Evolutionary conservation across 2,888 invertebrate genomes (phyloP).

Genomic region (Merodon equestris): DNA sequence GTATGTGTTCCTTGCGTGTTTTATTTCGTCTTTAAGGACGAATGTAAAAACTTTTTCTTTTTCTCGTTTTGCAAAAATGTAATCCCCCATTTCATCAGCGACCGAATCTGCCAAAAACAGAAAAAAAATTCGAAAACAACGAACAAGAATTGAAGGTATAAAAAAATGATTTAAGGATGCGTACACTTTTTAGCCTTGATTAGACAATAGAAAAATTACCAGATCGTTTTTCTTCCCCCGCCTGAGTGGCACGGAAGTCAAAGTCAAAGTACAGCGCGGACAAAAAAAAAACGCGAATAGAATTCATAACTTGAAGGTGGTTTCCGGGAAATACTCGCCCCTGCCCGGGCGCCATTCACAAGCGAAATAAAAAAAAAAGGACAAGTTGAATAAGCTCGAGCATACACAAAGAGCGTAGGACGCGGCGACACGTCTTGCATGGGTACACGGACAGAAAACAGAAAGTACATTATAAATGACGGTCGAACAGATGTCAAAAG

Average conservation of each 20-base stretch:
- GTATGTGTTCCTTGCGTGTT: background rate
- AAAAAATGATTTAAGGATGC: conserved; percentile 52
- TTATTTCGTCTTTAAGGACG: conserved; percentile 16
- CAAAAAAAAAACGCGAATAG: conserved; percentile 27
- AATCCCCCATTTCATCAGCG: conserved; percentile 17
- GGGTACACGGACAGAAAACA: conserved; percentile 17
- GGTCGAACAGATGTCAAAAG: conserved; percentile 66
- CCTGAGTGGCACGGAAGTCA: conserved; percentile 18
- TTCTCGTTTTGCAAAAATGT: conserved; percentile 16
- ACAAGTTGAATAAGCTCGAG: too few relatives aligned
- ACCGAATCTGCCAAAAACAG: background rate
- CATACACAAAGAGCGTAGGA: too few relatives aligned
- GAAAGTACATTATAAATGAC: conserved; percentile 63
- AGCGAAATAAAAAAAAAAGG: too few relatives aligned
- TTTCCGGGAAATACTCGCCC: conserved; percentile 23
- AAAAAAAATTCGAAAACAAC: background rate
- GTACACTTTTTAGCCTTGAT: conserved; percentile 59
- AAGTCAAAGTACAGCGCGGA: background rate
- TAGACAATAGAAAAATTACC: conserved; percentile 66
- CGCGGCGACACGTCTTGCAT: conserved; percentile 45
- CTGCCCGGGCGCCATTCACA: background rate
- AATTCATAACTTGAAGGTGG: conserved; percentile 39
- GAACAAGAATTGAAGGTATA: conserved; percentile 39
- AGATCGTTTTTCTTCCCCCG: conserved; percentile 52
- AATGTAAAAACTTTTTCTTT: conserved; percentile 9